Evolutionary conservation across 2,888 invertebrate species (phyloP), one percentile per base, ranked within the genome.

Genomic region (Chironomus riparius): DNA sequence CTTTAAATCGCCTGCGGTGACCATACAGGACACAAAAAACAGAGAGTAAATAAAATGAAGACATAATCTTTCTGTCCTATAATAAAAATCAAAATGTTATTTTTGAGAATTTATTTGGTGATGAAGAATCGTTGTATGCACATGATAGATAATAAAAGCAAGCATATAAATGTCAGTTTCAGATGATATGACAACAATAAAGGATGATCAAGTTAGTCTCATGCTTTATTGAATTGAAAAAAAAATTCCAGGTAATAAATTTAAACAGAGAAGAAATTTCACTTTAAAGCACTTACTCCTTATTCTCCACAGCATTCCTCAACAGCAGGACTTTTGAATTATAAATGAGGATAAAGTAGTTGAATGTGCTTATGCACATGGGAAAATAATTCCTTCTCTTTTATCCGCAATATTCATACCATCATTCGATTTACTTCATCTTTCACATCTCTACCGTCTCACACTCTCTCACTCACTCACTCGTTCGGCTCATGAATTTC

Each of bases 401-500:
- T 38, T 65, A 65, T 65, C 65, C 65, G 21, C 65, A 65, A 65
- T 65, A 24, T 65, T 65, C 65, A 65, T 24, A 21, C 65, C 18
- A 38, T 38, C 38, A 38, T 38, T 38, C 38, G 38, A 38, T 38
- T 38, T 38, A 24, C 21, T 65, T 24, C 65, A 56, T 65, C 22
- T 18, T 22, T 21, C 21, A 50, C 50, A 50, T 50, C n/a, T 50
- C 56, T 56, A 38, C 56, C 56, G n/a, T 18, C 56, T 56, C 15
- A 15, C 15, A 48, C 50, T 50, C 50, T 50, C 15, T 50, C 50
- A 4, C 28, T 28, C 15, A 7, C 56, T 15, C 56, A 18, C 21
- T 21, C 65, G 22, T 65, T 65, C 65, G 12, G 65, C 22, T 65
- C 65, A 65, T 65, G 65, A 65, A 65, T 65, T 65, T 65, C 65